Percentiles rank a stretch among this genome's conserved stretches.
Evolutionary conservation across 2,113 vertebrate genomes (phyloP).

Genomic region (Hymenochirus boettgeri): DNA sequence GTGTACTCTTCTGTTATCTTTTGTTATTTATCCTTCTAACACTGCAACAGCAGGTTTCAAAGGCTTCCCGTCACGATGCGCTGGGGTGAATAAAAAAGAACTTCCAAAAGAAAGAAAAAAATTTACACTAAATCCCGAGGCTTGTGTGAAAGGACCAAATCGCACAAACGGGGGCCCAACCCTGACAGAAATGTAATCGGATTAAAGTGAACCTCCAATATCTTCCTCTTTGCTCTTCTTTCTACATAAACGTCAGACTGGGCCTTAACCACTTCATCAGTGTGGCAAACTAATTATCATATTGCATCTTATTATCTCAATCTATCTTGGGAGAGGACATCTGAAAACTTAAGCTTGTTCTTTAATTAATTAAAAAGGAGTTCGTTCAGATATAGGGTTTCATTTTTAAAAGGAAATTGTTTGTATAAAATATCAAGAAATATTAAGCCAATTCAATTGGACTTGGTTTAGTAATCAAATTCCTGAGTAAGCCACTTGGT

Average conservation of each 20-base stretch:
- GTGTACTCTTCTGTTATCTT: background rate
- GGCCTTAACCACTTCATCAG: background rate
- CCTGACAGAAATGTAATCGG: constrained; percentile 44
- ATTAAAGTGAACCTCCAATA: constrained; percentile 43
- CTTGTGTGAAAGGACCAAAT: constrained; percentile 42
- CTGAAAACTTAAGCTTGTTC: no score
- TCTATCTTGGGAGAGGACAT: no score
- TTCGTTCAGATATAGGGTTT: no score
- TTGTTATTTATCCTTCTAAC: constrained; percentile 31
- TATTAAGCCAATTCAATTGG: no score
- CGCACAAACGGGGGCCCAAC: background rate
- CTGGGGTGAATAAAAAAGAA: no score
- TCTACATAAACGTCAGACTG: background rate
- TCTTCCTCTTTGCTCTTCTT: constrained; percentile 21
- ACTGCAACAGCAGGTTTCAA: constrained; percentile 40
- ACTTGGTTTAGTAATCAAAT: no score
- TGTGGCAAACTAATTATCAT: background rate
- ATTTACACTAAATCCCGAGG: constrained; percentile 45
- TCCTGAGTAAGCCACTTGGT: no score
- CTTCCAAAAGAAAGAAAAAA: no score
- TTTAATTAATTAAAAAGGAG: no score
- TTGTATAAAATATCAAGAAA: no score
- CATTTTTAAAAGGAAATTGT: no score
- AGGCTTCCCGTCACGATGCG: constrained; percentile 37
- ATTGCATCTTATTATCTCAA: no score